Conservation (phyloP, 2,888 invertebrate genomes). For the Stenurella melanura region DNA sequence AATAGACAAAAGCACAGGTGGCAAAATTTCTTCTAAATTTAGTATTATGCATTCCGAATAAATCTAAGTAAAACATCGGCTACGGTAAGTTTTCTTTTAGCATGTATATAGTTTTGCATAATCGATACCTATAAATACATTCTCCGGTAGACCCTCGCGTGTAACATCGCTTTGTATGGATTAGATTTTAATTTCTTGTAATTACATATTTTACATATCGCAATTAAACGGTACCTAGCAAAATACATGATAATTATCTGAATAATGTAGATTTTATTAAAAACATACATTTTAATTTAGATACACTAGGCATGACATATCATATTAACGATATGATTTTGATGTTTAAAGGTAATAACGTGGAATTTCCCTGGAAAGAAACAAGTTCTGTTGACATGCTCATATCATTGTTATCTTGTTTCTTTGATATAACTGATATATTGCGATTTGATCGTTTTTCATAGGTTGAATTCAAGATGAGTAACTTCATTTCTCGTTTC, state of each 20-base stretch:
- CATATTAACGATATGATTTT: not conserved
- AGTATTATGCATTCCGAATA: not conserved
- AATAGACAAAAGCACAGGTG: not conserved
- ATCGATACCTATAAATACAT: constrained; percentile 35
- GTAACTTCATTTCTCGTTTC: too few relatives aligned
- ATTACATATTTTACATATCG: constrained; percentile 41
- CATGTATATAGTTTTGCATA: constrained; percentile 37
- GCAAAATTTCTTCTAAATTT: not conserved
- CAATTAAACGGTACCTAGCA: constrained; percentile 33
- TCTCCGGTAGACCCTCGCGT: constrained; percentile 16
- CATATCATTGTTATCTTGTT: too few relatives aligned
- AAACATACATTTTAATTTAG: not conserved
- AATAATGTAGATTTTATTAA: constrained; percentile 6
- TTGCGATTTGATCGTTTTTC: too few relatives aligned
- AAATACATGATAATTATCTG: not conserved
- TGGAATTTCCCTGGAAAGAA: not conserved
- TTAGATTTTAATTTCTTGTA: constrained; percentile 31
- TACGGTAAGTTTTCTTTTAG: constrained; percentile 26
- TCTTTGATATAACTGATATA: too few relatives aligned
- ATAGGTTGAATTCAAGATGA: too few relatives aligned
- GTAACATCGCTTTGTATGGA: constrained; percentile 26
- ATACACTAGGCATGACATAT: not conserved
- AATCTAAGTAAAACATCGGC: constrained; percentile 14
- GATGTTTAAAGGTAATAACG: not conserved
- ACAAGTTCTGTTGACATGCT: too few relatives aligned